Conservation (phyloP, 1,140 invertebrate genomes). For the Acromyrmex heyeri region DNA sequence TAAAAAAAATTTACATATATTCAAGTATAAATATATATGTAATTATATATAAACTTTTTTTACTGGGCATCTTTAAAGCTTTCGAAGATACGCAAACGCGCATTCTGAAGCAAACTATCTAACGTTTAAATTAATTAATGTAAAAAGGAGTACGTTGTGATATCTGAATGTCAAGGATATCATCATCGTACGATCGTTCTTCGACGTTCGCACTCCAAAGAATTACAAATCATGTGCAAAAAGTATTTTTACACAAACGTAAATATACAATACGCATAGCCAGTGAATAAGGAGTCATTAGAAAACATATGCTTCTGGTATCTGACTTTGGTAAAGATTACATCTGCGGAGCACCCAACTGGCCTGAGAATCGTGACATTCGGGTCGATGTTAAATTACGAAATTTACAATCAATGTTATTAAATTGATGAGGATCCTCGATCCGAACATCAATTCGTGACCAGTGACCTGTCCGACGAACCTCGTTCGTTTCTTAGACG, state of each 20-base stretch:
- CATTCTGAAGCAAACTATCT: not conserved
- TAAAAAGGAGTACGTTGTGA: not conserved
- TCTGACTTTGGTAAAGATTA: slow-evolving; percentile 52
- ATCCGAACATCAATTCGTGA: slow-evolving; percentile 4
- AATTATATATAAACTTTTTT: too few species aligned
- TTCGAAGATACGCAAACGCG: not conserved
- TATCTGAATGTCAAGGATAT: not conserved
- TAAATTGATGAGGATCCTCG: not conserved
- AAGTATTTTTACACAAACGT: not conserved
- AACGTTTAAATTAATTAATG: slow-evolving; percentile 19
- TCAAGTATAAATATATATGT: too few species aligned
- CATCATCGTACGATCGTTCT: slow-evolving; percentile 1
- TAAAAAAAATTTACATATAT: too few species aligned
- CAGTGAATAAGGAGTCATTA: slow-evolving; percentile 18
- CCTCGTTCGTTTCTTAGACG: slow-evolving; percentile 23
- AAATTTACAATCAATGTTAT: not conserved
- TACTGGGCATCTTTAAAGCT: not conserved
- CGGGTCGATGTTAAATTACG: not conserved
- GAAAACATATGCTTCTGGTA: slow-evolving; percentile 36
- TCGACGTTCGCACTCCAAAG: not conserved
- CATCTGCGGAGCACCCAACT: slow-evolving; percentile 4
- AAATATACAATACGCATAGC: not conserved
- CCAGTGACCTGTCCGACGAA: not conserved
- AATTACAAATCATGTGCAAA: not conserved
- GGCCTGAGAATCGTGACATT: not conserved